A percentile compares a stretch with the other conserved stretches of the same genome.
Conservation (phyloP, 1,140 invertebrate genomes). For the Bradynema listronoti region DNA sequence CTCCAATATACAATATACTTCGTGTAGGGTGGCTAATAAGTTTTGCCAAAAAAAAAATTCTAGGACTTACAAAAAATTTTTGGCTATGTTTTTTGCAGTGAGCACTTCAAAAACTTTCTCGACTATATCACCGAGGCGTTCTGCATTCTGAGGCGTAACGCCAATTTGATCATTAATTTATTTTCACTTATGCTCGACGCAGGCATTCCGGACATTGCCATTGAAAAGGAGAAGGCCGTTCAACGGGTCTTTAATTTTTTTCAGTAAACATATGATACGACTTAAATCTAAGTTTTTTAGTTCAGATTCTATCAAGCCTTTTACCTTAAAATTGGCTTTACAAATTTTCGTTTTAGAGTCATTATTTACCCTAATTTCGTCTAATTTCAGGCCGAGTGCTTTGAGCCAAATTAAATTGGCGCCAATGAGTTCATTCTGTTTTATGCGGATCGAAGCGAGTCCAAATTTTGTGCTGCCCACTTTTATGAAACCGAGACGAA, state of each 20-base stretch:
- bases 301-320: neutral
- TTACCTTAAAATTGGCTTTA: neutral
- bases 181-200: conserved; percentile 98
- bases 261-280: conserved; percentile 14
- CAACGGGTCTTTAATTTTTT: conserved; percentile 13
- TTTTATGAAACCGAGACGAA: too few relatives aligned
- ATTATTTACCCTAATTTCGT: conserved; percentile 80
- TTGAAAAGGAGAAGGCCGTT: conserved; percentile 89
- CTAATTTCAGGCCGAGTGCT: too few relatives aligned
- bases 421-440: too few relatives aligned
- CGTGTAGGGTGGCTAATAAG: too few relatives aligned
- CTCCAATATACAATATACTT: too few relatives aligned
- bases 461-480: too few relatives aligned
- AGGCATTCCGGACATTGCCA: conserved; percentile 91
- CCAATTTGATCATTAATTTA: conserved; percentile 90
- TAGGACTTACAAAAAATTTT: neutral
- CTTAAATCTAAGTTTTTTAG: neutral
- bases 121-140: conserved; percentile 93
- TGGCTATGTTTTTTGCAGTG: conserved; percentile 62
- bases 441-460: too few relatives aligned
- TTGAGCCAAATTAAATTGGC: too few relatives aligned
- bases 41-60: conserved; percentile 18
- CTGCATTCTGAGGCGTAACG: conserved; percentile 82
- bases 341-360: too few relatives aligned
- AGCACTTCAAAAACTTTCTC: conserved; percentile 86